Conservation (phyloP, 2,888 invertebrate genomes). For the Amblyjoppa proteus region DNA sequence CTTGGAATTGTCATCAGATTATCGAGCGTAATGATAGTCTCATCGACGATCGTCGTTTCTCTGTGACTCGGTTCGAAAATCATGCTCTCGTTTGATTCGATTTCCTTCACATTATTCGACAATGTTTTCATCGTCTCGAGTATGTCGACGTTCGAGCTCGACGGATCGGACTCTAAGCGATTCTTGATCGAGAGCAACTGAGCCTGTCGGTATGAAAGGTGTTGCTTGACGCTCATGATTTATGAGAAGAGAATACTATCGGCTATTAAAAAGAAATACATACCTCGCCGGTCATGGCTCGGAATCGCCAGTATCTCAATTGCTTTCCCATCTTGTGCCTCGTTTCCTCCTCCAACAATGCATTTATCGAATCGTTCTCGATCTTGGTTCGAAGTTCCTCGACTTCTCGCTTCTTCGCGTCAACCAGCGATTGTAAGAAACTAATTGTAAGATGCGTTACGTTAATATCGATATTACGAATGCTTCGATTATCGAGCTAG, state of each 20-base stretch:
- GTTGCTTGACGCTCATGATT: neutral
- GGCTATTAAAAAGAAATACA: slow-evolving; percentile 83
- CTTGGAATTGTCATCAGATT: slow-evolving; percentile 64
- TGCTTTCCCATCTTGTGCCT: slow-evolving; percentile 71
- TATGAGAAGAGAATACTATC: slow-evolving; percentile 52
- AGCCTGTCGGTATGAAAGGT: slow-evolving; percentile 61
- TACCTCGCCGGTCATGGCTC: slow-evolving; percentile 75
- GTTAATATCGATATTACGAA: slow-evolving; percentile 3
- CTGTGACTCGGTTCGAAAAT: slow-evolving; percentile 37
- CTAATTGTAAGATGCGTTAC: slow-evolving; percentile 63
- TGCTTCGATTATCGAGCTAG: neutral
- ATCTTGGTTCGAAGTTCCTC: slow-evolving; percentile 75
- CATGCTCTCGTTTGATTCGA: slow-evolving; percentile 50
- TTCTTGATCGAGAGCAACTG: slow-evolving; percentile 68
- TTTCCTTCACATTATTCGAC: slow-evolving; percentile 40
- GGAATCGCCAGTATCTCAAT: slow-evolving; percentile 73
- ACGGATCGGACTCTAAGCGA: slow-evolving; percentile 64
- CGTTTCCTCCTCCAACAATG: slow-evolving; percentile 74
- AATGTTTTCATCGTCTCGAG: slow-evolving; percentile 58
- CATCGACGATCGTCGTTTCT: slow-evolving; percentile 58
- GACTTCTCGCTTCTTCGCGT: slow-evolving; percentile 74
- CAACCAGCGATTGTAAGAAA: slow-evolving; percentile 75
- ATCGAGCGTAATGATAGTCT: slow-evolving; percentile 64
- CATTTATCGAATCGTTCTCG: slow-evolving; percentile 75
- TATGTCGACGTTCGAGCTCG: slow-evolving; percentile 54